Base-by-base conservation (phyloP, 2,797 vertebrate species). In the Sebastes hopkinsi region DNA sequence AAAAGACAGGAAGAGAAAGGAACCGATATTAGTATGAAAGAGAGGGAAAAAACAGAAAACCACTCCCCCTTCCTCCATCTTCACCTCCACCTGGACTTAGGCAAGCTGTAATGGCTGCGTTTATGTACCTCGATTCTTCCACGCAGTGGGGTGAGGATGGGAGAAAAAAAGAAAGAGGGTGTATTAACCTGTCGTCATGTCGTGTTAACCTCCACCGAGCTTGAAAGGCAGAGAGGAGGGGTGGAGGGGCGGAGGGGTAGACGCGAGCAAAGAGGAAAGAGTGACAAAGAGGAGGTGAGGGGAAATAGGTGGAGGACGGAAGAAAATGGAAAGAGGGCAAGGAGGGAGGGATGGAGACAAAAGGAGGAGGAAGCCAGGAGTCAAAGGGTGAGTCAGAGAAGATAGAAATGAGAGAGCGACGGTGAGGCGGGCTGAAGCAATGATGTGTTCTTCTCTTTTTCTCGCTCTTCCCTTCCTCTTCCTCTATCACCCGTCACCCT, bases 401-500 rank as follows among this genome's bases (percentile, higher is more conserved):
- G 87, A 83, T 25, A 81, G 84, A 86, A 80, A 83, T 68, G 72
- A 79, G 71, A 74, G 80, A 75, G 55, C 34, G 82, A 83, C 84
- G 87, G 85, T 87, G 87, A 89, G 62, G 75, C 16, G 46, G 61
- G 67, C 32, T 66, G 67, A 77, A 71, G 86, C 74, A 34, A 75
- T 3, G 61, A 38, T 74, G 70, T 70, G 79, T 91, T 74, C 74
- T 78, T 61, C 59, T 81, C 67, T 54, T 66, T 83, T 70, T 42
- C 77, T 81, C 71, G 46, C 86, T 87, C 65, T 27, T 67, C 67
- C 52, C 79, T 76, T 74, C 77, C 73, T 86, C 81, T 88, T 80
- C 82, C 73, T 92, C 92, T 87, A 87, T 92, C 94, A 80, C 81
- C 77, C 92, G 89, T 96, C 95, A 95, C 90, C 83, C 90, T 96